Evolutionary conservation across 2,888 invertebrate species (phyloP).

Genomic region (Calephelis perditalis): DNA sequence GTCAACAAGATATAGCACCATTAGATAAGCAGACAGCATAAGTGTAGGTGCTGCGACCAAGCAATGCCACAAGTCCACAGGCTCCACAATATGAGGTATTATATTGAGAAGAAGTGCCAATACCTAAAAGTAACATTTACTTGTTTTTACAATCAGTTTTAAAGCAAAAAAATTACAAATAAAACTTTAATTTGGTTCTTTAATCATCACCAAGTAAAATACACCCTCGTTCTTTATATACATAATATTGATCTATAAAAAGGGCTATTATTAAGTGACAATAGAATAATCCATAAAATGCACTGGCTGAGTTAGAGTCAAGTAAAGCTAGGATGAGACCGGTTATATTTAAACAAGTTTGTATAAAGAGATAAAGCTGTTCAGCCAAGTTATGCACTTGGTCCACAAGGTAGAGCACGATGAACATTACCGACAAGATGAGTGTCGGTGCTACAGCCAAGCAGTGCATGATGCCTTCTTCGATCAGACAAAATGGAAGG

Average conservation of each 20-base stretch:
- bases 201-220: conserved; percentile 28
- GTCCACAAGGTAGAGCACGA: conserved; percentile 65
- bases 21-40: conserved; percentile 54
- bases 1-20: conserved; percentile 65
- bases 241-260: conserved; percentile 54
- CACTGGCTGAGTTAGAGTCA: conserved; percentile 32
- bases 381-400: conserved; percentile 65
- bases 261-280: conserved; percentile 54
- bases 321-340: conserved; percentile 40
- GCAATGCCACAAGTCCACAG: conserved; percentile 52
- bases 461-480: conserved; percentile 51
- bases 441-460: conserved; percentile 60
- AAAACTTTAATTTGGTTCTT: conserved; percentile 3
- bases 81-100: conserved; percentile 60
- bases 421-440: conserved; percentile 57
- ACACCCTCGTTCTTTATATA: conserved; percentile 53
- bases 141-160: conserved; percentile 23
- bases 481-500: conserved; percentile 53
- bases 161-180: neutral
- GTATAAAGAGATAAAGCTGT: conserved; percentile 51
- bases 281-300: conserved; percentile 56
- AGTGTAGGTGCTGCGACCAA: conserved; percentile 62
- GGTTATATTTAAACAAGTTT: conserved; percentile 42
- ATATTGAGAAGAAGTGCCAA: conserved; percentile 66
- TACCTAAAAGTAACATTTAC: conserved; percentile 65